A percentile compares a stretch with the other conserved stretches of the same genome.
phyloP scores from a whole-genome alignment of 1,140 invertebrate species.

The Eumeta japonica region DNA sequence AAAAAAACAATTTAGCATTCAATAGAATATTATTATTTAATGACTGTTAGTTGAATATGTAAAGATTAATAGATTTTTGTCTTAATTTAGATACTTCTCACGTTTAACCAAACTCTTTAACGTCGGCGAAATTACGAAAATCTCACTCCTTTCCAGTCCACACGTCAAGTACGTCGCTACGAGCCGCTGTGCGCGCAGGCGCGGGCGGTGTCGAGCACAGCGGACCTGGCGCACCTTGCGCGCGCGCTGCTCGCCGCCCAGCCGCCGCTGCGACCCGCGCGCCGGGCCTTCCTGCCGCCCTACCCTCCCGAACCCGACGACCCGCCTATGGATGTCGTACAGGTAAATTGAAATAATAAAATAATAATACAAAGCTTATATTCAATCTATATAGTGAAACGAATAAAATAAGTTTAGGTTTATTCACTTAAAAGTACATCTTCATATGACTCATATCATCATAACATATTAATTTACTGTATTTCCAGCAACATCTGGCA shows the following conservation, averaged over 20 bases:
- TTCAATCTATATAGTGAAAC: background rate
- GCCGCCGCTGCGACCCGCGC: conserved; percentile 59
- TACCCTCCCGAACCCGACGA: conserved; percentile 56
- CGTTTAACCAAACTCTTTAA: too few species aligned
- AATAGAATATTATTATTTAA: too few species aligned
- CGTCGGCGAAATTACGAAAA: too few species aligned
- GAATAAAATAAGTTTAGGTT: too few species aligned
- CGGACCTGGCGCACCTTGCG: conserved; percentile 74
- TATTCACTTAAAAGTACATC: too few species aligned
- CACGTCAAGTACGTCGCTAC: conserved; percentile 74
- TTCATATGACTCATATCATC: too few species aligned
- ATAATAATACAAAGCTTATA: background rate
- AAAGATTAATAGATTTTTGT: too few species aligned
- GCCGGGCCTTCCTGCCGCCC: conserved; percentile 68
- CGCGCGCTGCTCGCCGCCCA: conserved; percentile 63
- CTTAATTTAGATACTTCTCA: too few species aligned
- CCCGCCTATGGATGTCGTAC: conserved; percentile 37
- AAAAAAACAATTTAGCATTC: too few species aligned
- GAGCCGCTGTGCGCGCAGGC: conserved; percentile 71
- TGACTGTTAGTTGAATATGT: too few species aligned
- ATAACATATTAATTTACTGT: too few species aligned
- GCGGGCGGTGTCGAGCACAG: conserved; percentile 65
- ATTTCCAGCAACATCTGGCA: too few species aligned
- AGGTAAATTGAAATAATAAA: conserved; percentile 34
- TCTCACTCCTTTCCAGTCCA: conserved; percentile 71